Percentiles rank a stretch among this genome's conserved stretches.
Evolutionary conservation across 2,113 vertebrate genomes (phyloP).

Genomic region (Ammodytes dubius): DNA sequence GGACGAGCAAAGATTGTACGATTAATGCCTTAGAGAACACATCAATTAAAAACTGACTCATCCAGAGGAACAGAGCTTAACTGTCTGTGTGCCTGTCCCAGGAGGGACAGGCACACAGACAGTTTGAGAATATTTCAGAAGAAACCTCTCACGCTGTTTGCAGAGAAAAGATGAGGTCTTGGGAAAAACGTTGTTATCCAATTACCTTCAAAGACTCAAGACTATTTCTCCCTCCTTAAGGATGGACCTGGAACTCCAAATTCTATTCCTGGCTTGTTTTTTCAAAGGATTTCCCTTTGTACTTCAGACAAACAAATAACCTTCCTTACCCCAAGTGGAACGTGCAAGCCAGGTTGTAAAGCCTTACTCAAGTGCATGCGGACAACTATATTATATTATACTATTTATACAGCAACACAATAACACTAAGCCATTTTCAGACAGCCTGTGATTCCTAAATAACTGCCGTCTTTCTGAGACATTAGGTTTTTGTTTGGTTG

Average conservation of each 20-base stretch:
- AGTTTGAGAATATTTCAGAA: constrained; percentile 36
- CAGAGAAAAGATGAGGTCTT: constrained; percentile 47
- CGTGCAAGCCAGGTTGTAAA: constrained; percentile 79
- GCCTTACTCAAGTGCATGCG: constrained; percentile 82
- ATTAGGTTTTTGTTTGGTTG: constrained; percentile 16
- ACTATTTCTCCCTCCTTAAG: constrained; percentile 32
- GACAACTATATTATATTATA: constrained; percentile 70
- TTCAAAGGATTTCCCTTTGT: constrained; percentile 68
- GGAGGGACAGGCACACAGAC: constrained; percentile 38
- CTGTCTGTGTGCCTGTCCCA: too few relatives aligned
- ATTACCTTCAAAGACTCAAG: constrained; percentile 56
- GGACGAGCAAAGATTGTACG: constrained; percentile 79
- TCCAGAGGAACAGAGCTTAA: constrained; percentile 71
- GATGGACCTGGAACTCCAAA: constrained; percentile 51
- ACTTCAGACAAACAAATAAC: constrained; percentile 67
- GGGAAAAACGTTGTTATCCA: constrained; percentile 34
- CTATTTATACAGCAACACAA: constrained; percentile 70
- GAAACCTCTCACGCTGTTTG: constrained; percentile 47
- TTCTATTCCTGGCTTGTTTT: constrained; percentile 63
- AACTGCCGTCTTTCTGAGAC: constrained; percentile 47
- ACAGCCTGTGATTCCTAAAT: constrained; percentile 59
- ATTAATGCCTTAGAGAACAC: constrained; percentile 86
- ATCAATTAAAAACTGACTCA: constrained; percentile 79
- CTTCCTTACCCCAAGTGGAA: constrained; percentile 64
- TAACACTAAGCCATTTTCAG: constrained; percentile 75